Conservation (phyloP, 2,888 invertebrate species). For the Sphaerophoria taeniata region DNA sequence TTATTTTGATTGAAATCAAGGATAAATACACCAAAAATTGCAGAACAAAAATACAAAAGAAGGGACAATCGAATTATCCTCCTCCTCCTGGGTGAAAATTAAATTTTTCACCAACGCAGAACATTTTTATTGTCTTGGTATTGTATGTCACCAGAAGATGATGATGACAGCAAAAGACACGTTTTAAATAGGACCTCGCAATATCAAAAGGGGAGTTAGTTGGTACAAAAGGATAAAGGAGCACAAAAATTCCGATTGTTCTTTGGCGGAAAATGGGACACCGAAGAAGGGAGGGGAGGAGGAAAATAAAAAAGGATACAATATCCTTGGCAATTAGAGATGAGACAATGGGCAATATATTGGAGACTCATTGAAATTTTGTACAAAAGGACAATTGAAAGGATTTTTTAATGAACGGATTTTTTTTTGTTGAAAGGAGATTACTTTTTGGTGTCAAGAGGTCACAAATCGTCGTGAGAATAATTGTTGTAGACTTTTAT, state of each 20-base stretch:
- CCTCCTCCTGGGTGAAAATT: slow-evolving; percentile 53
- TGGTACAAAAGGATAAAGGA: neutral
- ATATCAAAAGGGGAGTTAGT: neutral
- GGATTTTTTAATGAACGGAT: slow-evolving; percentile 1
- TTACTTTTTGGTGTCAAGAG: slow-evolving; percentile 12
- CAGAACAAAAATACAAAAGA: slow-evolving; percentile 15
- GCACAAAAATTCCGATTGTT: neutral
- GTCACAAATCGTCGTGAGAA: slow-evolving; percentile 6
- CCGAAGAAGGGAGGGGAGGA: neutral
- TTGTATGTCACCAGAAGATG: neutral
- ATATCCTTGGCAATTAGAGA: slow-evolving; percentile 63
- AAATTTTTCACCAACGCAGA: slow-evolving; percentile 44
- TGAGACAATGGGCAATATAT: slow-evolving; percentile 38
- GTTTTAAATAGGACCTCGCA: neutral
- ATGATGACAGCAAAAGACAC: neutral
- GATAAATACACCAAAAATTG: slow-evolving; percentile 48
- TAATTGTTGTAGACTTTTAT: too few species aligned
- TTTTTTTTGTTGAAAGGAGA: neutral
- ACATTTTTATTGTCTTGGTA: neutral
- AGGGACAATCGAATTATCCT: slow-evolving; percentile 65
- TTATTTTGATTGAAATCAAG: slow-evolving; percentile 64
- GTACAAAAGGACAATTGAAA: slow-evolving; percentile 32
- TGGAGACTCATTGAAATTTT: slow-evolving; percentile 36
- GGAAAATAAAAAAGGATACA: slow-evolving; percentile 19
- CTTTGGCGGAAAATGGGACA: neutral